Evolutionary conservation across 2,797 vertebrate genomes (phyloP).

Genomic region (Naso thynnoides): DNA sequence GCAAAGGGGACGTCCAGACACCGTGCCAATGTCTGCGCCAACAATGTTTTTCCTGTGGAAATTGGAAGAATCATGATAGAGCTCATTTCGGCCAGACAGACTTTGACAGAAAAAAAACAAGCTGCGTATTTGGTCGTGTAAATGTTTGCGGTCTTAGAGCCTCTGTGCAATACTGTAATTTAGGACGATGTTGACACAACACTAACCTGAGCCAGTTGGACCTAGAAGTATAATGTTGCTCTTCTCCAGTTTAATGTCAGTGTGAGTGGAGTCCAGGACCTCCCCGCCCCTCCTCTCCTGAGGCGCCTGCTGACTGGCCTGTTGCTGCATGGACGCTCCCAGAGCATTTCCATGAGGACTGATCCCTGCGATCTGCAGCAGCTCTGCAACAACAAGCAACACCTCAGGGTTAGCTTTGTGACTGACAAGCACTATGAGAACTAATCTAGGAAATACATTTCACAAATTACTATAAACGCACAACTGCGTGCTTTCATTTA

Average conservation of each 20-base stretch:
- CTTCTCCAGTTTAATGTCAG: slow-evolving; percentile 97
- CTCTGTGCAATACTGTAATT: not conserved
- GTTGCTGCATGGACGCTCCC: slow-evolving; percentile 96
- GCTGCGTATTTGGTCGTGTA: not conserved
- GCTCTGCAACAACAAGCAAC: slow-evolving; percentile 82
- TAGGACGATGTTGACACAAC: slow-evolving; percentile 3
- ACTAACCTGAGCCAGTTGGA: slow-evolving; percentile 96
- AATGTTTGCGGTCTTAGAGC: not conserved
- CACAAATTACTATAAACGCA: not conserved
- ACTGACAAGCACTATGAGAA: not conserved
- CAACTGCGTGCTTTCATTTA: not conserved
- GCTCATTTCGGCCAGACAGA: not conserved
- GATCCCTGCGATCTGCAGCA: slow-evolving; percentile 97
- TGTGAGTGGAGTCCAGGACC: slow-evolving; percentile 92
- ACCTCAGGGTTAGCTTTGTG: slow-evolving; percentile 1
- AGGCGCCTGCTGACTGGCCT: slow-evolving; percentile 92
- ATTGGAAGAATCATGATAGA: not conserved
- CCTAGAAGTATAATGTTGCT: slow-evolving; percentile 98
- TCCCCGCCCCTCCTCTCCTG: slow-evolving; percentile 95
- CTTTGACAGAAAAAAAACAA: not conserved
- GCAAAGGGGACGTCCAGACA: slow-evolving; percentile 98
- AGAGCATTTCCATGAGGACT: slow-evolving; percentile 96
- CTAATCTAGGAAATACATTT: not conserved
- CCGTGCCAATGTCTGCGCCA: slow-evolving; percentile 97
- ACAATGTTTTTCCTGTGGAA: slow-evolving; percentile 92